A percentile compares a stretch with the other conserved stretches of the same genome.
Conservation (phyloP, 2,888 invertebrate genomes). For the Pristionchus maxplancki region DNA sequence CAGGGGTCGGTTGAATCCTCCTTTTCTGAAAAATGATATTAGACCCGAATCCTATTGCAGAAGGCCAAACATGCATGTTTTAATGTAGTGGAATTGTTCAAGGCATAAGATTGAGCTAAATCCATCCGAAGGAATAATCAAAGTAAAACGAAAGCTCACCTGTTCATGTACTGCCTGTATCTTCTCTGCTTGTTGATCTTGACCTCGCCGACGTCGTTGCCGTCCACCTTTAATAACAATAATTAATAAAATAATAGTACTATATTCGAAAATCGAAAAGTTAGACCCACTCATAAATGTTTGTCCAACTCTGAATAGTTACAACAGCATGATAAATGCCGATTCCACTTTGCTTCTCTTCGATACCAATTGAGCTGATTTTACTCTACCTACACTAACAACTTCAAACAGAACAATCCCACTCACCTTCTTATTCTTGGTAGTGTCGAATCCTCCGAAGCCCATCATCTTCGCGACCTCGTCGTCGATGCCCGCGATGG, state of each 20-base stretch:
- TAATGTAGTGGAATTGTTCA: too few species aligned
- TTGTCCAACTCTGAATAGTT: background rate
- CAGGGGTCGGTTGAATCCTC: constrained; percentile 97
- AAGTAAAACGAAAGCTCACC: constrained; percentile 78
- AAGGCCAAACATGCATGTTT: too few species aligned
- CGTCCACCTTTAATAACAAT: constrained; percentile 83
- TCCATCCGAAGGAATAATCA: background rate
- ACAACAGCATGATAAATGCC: too few species aligned
- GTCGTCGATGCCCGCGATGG: constrained; percentile 64
- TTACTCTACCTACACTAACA: too few species aligned
- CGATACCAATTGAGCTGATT: too few species aligned
- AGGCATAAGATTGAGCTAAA: background rate
- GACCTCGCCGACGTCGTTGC: constrained; percentile 94
- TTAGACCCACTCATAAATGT: constrained; percentile 82
- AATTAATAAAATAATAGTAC: background rate
- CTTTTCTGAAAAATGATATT: constrained; percentile 82
- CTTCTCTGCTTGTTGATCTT: constrained; percentile 96
- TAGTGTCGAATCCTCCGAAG: constrained; percentile 94
- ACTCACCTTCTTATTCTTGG: constrained; percentile 83
- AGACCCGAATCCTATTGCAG: background rate
- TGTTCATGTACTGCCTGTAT: constrained; percentile 99
- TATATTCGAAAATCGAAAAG: background rate
- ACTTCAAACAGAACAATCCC: too few species aligned
- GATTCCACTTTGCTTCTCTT: too few species aligned
- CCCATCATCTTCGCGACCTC: constrained; percentile 86